Evolutionary conservation across 2,113 vertebrate genomes (phyloP).

Genomic region (Burhinus bistriatus): DNA sequence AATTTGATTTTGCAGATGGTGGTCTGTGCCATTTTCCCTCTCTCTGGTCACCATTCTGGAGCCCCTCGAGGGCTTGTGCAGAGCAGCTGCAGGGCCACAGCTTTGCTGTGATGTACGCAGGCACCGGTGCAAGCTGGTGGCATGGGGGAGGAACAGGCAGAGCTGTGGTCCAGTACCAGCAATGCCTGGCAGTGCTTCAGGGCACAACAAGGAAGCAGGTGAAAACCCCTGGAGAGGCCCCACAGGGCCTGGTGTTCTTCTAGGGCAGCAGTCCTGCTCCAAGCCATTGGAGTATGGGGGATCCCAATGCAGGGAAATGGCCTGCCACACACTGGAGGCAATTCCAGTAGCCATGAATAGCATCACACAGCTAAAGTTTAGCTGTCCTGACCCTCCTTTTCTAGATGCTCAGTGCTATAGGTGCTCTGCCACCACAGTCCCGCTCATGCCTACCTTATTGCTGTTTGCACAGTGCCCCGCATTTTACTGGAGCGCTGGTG

Average conservation of each 20-base stretch:
- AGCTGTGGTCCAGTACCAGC: not conserved
- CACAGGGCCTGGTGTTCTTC: rapidly evolving
- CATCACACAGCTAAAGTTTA: not conserved
- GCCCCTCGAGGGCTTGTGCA: rapidly evolving
- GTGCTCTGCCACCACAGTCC: rapidly evolving
- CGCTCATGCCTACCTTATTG: rapidly evolving
- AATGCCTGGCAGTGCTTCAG: not conserved
- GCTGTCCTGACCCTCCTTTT: not conserved
- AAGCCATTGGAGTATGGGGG: not conserved
- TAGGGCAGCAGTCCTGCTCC: not conserved
- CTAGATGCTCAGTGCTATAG: not conserved
- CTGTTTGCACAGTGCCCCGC: not conserved
- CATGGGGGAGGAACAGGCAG: not conserved
- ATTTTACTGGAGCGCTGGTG: not conserved
- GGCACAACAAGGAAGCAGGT: not conserved
- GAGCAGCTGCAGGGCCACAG: not conserved
- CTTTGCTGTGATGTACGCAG: not conserved
- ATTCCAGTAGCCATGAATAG: not conserved
- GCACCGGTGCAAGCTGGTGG: not conserved
- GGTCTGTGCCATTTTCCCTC: not conserved
- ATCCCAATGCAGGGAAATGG: rapidly evolving
- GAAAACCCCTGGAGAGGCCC: not conserved
- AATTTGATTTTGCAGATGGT: not conserved
- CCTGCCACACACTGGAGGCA: not conserved
- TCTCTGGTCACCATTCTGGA: not conserved